Conservation (phyloP, 2,113 vertebrate species). For the Lucifuga dentata region DNA sequence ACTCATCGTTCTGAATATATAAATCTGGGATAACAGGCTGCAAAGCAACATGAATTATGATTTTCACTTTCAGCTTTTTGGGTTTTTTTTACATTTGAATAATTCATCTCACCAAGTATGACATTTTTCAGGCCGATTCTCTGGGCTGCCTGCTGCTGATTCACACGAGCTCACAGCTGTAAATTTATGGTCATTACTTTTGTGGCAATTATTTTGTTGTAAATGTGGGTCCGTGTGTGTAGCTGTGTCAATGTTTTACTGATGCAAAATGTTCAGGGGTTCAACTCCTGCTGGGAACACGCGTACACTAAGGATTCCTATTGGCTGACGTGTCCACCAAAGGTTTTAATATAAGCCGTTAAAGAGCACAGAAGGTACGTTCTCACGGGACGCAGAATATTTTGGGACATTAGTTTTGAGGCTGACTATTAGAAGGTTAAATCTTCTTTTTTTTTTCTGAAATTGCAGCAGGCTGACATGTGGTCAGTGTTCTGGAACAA, state of each 20-base stretch:
- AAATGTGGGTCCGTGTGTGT: too few relatives aligned
- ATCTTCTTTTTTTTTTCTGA: conserved; percentile 17
- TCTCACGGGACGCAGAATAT: conserved; percentile 47
- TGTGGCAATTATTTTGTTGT: not conserved
- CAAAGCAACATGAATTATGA: conserved; percentile 23
- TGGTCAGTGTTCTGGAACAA: conserved; percentile 24
- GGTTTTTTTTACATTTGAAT: conserved; percentile 37
- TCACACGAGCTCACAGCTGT: not conserved
- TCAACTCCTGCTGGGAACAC: not conserved
- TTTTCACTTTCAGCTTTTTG: conserved; percentile 23
- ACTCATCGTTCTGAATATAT: conserved; percentile 30
- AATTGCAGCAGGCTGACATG: conserved; percentile 8
- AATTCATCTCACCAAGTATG: conserved; percentile 19
- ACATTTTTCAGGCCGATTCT: conserved; percentile 11
- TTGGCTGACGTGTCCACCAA: conserved; percentile 11
- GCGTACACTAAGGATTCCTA: not conserved
- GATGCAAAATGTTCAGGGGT: not conserved
- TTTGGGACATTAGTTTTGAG: conserved; percentile 54
- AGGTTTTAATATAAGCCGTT: conserved; percentile 47
- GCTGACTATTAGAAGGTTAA: conserved; percentile 41
- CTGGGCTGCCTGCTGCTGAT: not conserved
- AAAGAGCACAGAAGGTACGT: conserved; percentile 17
- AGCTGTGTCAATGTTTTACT: too few relatives aligned
- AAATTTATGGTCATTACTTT: not conserved
- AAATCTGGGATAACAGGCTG: not conserved